phyloP scores from a whole-genome alignment of 2,113 vertebrate genomes.

The Chrysochloris asiatica region DNA sequence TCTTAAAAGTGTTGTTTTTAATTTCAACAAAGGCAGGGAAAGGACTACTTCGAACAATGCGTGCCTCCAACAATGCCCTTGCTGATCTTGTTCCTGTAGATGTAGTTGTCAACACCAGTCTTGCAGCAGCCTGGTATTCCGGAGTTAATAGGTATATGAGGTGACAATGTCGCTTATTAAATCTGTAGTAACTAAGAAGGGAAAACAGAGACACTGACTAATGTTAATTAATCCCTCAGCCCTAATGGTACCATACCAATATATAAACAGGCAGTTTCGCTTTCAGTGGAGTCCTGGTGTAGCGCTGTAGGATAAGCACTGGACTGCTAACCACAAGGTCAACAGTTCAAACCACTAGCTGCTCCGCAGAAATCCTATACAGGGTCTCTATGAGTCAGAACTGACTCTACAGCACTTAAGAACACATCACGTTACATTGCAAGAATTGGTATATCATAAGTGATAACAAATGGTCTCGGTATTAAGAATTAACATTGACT shows the following conservation, averaged over 20 bases:
- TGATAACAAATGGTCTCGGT: background rate
- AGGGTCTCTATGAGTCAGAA: too few relatives aligned
- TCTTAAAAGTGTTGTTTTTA: constrained; percentile 79
- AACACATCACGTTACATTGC: too few relatives aligned
- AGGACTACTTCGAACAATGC: constrained; percentile 98
- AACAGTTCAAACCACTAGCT: too few relatives aligned
- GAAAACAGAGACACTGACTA: constrained; percentile 28
- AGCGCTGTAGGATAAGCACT: too few relatives aligned
- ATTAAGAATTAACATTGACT: constrained; percentile 39
- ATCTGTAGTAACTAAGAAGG: constrained; percentile 39
- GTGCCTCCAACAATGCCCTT: constrained; percentile 94
- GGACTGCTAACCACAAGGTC: too few relatives aligned
- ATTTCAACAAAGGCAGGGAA: constrained; percentile 93
- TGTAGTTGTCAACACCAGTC: constrained; percentile 93
- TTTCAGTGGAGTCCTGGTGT: too few relatives aligned
- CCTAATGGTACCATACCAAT: background rate
- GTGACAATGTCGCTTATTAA: constrained; percentile 77
- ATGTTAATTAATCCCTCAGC: constrained; percentile 34
- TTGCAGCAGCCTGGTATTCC: constrained; percentile 98
- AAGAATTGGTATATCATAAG: background rate
- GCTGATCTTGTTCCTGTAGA: constrained; percentile 98
- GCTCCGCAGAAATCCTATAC: too few relatives aligned
- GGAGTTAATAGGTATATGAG: constrained; percentile 92
- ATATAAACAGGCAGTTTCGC: background rate
- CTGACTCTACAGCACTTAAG: too few relatives aligned